Evolutionary conservation across 2,888 invertebrate species (phyloP), one percentile per base, ranked within the genome.

Genomic region (Machimus atricapillus): DNA sequence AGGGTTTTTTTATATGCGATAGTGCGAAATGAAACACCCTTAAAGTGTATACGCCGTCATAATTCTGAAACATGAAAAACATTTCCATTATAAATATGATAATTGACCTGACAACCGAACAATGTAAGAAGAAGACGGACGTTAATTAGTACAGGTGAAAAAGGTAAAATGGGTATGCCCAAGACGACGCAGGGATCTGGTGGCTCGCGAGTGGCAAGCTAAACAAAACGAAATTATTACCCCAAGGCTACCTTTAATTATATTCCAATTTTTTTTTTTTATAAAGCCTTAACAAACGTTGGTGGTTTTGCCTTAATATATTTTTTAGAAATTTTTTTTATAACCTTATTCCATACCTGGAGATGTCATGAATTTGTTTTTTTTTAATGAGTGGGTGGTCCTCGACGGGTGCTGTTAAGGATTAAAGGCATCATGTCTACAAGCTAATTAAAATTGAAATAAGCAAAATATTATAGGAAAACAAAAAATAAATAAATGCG

Each of bases 131-230:
- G 82, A 82, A 58, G 34, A 34, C 43, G 58, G 34, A 82, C 52
- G 56, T 82, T 82, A 82, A 82, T 82, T 82, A 82, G 82, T 37
- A 37, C 82, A 82, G 82, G 82, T 82, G 82, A n/a, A 58, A 52
- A 79, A 82, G 27, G 58, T 16, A 23, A 14, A 31, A 73, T 23
- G 73, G 23, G 19, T 73, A 31, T 19, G 23, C 12, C 12, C 27
- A 73, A 73, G 14, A 73, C 16, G 52, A n/a, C 16, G 37, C 37
- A n/a, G n/a, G n/a, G n/a, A 52, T 52, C 52, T 52, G 46, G 46
- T 1, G 27, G 27, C 27, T 27, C 1, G 27, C 27, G 46, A 46
- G 14, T 46, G 52, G 52, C 23, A 23, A 56, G 23, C 19, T 23
- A 58, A 58, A 58, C 58, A 58, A 58, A 52, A 58, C 58, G 58